Conservation (phyloP, 2,113 vertebrate genomes). For the Fregetta grallaria region DNA sequence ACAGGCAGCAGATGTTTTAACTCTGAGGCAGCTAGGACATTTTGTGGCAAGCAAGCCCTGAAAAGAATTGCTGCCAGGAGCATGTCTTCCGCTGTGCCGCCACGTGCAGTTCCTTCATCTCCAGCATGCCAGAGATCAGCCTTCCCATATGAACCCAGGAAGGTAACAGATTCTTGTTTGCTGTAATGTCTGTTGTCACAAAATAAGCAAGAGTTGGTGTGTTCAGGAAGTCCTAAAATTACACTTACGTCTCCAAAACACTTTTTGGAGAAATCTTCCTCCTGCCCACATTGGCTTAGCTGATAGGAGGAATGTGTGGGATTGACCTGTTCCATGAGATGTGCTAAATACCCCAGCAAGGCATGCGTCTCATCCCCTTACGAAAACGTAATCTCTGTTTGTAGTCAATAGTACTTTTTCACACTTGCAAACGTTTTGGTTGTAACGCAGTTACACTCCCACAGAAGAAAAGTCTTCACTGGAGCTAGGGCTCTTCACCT, state of each 20-base stretch:
- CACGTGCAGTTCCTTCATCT: not conserved
- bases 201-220: not conserved
- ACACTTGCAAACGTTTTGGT: not conserved
- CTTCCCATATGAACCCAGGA: not conserved
- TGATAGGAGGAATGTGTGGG: not conserved
- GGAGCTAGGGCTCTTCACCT: not conserved
- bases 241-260: not conserved
- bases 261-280: not conserved
- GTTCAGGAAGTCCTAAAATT: not conserved
- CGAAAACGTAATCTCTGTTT: accelerated
- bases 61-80: not conserved
- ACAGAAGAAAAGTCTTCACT: not conserved
- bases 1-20: not conserved
- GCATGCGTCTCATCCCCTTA: not conserved
- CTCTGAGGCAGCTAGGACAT: not conserved
- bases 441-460: not conserved
- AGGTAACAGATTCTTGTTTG: not conserved
- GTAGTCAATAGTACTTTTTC: not conserved
- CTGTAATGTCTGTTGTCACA: not conserved
- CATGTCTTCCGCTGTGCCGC: not conserved
- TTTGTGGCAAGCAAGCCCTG: not conserved
- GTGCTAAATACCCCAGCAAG: not conserved
- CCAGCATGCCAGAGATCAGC: not conserved
- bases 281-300: not conserved
- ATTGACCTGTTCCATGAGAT: not conserved